Conservation (phyloP, 2,888 invertebrate species). For the Euzophera pinguis region DNA sequence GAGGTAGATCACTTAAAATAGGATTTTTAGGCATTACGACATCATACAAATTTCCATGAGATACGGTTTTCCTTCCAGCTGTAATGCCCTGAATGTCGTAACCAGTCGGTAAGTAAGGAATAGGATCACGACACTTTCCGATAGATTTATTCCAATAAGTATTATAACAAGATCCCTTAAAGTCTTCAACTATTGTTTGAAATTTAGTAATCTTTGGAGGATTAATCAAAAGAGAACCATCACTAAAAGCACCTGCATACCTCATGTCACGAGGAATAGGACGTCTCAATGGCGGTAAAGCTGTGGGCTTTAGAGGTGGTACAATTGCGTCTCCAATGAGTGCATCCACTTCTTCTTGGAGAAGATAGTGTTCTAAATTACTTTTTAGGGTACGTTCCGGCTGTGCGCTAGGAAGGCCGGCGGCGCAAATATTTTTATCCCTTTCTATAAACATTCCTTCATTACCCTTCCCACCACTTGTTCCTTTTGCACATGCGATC, state of each 20-base stretch:
- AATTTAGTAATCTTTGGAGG: slow-evolving; percentile 37
- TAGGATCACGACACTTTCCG: slow-evolving; percentile 31
- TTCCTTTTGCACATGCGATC: slow-evolving; percentile 12
- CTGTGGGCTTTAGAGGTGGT: slow-evolving; percentile 24
- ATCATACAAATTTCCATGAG: slow-evolving; percentile 29
- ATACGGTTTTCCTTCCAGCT: slow-evolving; percentile 29
- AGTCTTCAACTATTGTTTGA: slow-evolving; percentile 33
- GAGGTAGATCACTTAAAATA: slow-evolving; percentile 21
- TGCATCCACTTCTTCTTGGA: slow-evolving; percentile 44
- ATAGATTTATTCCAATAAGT: slow-evolving; percentile 39
- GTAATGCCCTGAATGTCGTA: slow-evolving; percentile 25
- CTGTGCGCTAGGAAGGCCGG: slow-evolving; percentile 33
- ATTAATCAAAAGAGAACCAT: slow-evolving; percentile 30
- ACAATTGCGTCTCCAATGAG: slow-evolving; percentile 35
- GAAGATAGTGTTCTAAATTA: slow-evolving; percentile 27
- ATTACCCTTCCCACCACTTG: slow-evolving; percentile 43
- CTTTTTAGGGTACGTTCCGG: slow-evolving; percentile 22
- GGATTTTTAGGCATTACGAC: slow-evolving; percentile 34
- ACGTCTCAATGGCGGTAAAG: slow-evolving; percentile 25
- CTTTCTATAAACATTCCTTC: slow-evolving; percentile 39
- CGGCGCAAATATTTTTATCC: slow-evolving; percentile 34
- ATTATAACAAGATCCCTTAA: slow-evolving; percentile 31
- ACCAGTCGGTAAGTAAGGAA: slow-evolving; percentile 32
- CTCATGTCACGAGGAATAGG: slow-evolving; percentile 27
- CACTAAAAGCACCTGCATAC: slow-evolving; percentile 27